phyloP scores from a whole-genome alignment of 2,797 vertebrate species.

The Macroramphosus scolopax region DNA sequence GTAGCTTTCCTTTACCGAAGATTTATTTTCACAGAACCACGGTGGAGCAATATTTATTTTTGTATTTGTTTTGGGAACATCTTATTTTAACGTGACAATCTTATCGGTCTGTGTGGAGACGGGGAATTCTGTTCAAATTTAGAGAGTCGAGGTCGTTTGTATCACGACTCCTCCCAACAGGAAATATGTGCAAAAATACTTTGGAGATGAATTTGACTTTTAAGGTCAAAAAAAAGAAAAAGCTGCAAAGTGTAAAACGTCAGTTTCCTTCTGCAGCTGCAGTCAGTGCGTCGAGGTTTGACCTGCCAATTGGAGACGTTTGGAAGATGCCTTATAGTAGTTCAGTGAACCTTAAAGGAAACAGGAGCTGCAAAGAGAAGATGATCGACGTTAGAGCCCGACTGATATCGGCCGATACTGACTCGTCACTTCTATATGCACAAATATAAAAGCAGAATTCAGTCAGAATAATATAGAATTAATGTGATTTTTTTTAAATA shows the following conservation, averaged over 20 bases:
- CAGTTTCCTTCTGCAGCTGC: too few relatives aligned
- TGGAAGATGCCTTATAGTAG: constrained; percentile 60
- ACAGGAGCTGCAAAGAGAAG: constrained; percentile 30
- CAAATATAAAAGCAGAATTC: too few relatives aligned
- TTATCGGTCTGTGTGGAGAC: constrained; percentile 40
- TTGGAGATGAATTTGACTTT: constrained; percentile 23
- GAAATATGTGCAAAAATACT: constrained; percentile 31
- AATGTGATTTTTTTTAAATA: too few relatives aligned
- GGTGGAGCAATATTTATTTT: constrained; percentile 38
- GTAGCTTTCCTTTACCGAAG: constrained; percentile 15
- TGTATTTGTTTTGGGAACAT: constrained; percentile 12
- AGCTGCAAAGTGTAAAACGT: too few relatives aligned
- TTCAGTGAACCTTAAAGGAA: constrained; percentile 36
- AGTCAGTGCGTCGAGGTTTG: too few relatives aligned
- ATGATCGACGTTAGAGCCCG: background rate
- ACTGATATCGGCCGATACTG: too few relatives aligned
- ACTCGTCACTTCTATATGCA: too few relatives aligned
- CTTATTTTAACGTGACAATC: constrained; percentile 74
- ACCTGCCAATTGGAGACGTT: constrained; percentile 26
- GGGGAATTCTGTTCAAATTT: constrained; percentile 24
- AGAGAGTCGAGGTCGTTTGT: background rate
- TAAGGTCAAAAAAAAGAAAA: constrained; percentile 23
- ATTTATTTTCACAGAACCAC: constrained; percentile 31
- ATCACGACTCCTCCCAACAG: constrained; percentile 14
- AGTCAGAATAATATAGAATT: too few relatives aligned